phyloP scores from a whole-genome alignment of 2,113 vertebrate species.

The Pao palembangensis region DNA sequence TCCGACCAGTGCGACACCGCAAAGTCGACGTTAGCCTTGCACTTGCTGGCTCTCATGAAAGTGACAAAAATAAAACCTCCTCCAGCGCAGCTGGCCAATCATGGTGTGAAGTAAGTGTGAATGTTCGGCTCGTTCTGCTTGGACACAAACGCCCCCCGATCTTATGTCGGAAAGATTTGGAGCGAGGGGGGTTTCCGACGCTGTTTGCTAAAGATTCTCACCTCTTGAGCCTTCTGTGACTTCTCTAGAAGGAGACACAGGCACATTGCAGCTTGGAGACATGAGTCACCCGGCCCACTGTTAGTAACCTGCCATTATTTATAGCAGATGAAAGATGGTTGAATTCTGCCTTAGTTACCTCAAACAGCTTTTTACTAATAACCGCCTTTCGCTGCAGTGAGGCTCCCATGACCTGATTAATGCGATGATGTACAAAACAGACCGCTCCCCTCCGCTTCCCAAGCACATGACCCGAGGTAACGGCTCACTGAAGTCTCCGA shows the following conservation, averaged over 20 bases:
- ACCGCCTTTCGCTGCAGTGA: too few species aligned
- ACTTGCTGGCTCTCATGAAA: background rate
- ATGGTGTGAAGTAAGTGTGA: background rate
- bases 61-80: background rate
- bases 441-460: constrained; percentile 20
- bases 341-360: constrained; percentile 60
- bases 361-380: constrained; percentile 42
- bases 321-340: constrained; percentile 44
- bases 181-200: constrained; percentile 1
- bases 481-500: constrained; percentile 4
- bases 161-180: background rate
- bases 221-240: constrained; percentile 31
- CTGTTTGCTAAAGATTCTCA: constrained; percentile 6
- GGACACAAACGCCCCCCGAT: background rate
- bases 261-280: constrained; percentile 44
- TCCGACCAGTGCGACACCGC: background rate
- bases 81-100: background rate
- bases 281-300: constrained; percentile 62
- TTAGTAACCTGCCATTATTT: constrained; percentile 71
- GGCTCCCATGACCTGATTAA: constrained; percentile 23
- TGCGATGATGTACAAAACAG: constrained; percentile 16
- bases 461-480: constrained; percentile 23
- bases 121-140: background rate
- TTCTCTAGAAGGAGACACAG: constrained; percentile 47
- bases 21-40: background rate